These are phyloP conservation scores for Drosophila kikkawai DNA, from an alignment of 1,140 invertebrate genomes.

Conservation along the genomic window DNA sequence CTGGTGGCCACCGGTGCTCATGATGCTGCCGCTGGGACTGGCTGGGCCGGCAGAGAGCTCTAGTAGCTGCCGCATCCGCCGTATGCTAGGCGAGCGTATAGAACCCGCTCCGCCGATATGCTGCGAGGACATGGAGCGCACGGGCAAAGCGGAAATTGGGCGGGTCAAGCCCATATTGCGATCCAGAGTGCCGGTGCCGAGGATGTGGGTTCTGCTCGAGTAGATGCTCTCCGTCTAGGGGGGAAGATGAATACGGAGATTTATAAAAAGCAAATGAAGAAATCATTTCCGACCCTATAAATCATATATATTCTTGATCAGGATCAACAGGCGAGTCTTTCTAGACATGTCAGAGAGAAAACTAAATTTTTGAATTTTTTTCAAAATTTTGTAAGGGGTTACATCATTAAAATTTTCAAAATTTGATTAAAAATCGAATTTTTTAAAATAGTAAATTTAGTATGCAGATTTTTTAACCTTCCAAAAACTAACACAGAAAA, in stretches of 20 bases:
- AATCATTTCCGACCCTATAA: too few relatives aligned
- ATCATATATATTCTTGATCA: too few relatives aligned
- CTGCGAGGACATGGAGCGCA: conserved; percentile 89
- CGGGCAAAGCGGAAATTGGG: conserved; percentile 86
- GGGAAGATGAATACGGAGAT: not conserved
- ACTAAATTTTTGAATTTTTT: too few relatives aligned
- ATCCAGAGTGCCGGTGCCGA: conserved; percentile 86
- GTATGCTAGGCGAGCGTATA: conserved; percentile 89
- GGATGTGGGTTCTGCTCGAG: conserved; percentile 86
- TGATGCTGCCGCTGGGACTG: conserved; percentile 85
- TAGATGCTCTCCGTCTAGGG: conserved; percentile 88
- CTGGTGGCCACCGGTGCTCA: conserved; percentile 87
- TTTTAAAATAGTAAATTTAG: too few relatives aligned
- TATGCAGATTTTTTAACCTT: too few relatives aligned
- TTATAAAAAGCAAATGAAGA: not conserved
- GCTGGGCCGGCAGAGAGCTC: conserved; percentile 88
- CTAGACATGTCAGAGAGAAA: too few relatives aligned
- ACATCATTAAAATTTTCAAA: too few relatives aligned
- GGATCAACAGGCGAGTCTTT: too few relatives aligned
- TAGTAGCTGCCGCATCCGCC: conserved; percentile 91
- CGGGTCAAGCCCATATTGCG: conserved; percentile 85
- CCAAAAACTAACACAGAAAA: too few relatives aligned
- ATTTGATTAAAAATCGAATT: too few relatives aligned
- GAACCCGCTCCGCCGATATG: conserved; percentile 87
- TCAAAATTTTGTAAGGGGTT: too few relatives aligned